A percentile compares a stretch with the other conserved stretches of the same genome.
Conservation (phyloP, 1,140 invertebrate species). For the Plutomurus gul region DNA sequence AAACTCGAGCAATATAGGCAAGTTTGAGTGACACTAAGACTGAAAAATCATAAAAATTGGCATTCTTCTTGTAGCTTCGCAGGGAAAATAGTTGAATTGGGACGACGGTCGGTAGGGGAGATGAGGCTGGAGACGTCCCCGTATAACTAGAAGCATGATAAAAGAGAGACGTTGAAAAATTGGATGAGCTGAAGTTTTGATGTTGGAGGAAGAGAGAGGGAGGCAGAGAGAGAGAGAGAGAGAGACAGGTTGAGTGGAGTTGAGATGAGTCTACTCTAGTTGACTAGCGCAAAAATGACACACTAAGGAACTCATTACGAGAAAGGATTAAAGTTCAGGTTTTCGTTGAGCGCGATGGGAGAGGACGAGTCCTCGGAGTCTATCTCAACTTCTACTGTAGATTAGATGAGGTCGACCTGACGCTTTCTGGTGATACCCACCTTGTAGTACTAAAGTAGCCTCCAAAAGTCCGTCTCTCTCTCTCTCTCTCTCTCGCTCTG, state of each 20-base stretch:
- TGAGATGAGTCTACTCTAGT: background rate
- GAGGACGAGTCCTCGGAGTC: background rate
- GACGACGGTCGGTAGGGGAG: background rate
- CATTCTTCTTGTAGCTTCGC: conserved; percentile 5
- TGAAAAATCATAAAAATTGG: conserved; percentile 41
- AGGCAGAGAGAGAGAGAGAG: background rate
- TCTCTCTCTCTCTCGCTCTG: background rate
- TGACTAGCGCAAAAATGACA: conserved; percentile 28
- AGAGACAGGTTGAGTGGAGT: background rate
- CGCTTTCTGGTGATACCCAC: background rate
- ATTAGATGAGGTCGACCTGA: conserved; percentile 24
- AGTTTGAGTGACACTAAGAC: conserved; percentile 45
- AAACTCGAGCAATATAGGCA: conserved; percentile 9
- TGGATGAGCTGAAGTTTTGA: conserved; percentile 41
- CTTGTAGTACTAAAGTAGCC: background rate
- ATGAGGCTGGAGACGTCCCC: background rate
- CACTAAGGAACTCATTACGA: conserved; percentile 42
- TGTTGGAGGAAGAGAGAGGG: background rate
- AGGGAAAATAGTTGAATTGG: background rate
- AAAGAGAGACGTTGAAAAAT: conserved; percentile 48
- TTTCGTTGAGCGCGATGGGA: conserved; percentile 17
- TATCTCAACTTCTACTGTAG: conserved; percentile 18
- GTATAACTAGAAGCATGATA: conserved; percentile 22
- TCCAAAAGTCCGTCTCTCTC: background rate
- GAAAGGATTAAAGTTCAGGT: conserved; percentile 42